phyloP scores from a whole-genome alignment of 2,888 invertebrate species.

The Auanema sp. region DNA sequence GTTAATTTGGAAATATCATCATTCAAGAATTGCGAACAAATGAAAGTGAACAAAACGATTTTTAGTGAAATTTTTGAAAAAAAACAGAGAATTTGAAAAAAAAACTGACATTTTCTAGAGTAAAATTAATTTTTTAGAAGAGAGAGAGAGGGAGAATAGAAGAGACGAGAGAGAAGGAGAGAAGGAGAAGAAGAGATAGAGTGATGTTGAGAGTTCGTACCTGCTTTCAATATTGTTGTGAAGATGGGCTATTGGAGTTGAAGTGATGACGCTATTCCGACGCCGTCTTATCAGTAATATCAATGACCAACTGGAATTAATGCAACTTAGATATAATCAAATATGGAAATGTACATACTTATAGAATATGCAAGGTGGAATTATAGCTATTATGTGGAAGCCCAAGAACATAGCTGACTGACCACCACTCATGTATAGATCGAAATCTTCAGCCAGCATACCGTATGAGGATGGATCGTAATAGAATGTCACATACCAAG shows the following conservation, averaged over 20 bases:
- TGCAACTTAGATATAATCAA: neutral
- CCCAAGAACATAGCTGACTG: conserved; percentile 40
- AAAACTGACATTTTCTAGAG: too few species aligned
- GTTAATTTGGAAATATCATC: too few species aligned
- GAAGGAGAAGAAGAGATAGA: too few species aligned
- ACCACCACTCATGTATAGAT: conserved; percentile 42
- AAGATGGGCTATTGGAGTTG: conserved; percentile 7
- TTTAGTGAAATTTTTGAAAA: too few species aligned
- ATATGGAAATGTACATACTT: conserved; percentile 34
- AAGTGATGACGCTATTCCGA: conserved; percentile 7
- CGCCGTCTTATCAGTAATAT: conserved; percentile 9
- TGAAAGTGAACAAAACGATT: too few species aligned
- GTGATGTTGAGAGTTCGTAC: too few species aligned
- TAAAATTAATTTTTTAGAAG: too few species aligned
- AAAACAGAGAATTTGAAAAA: too few species aligned
- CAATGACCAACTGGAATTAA: conserved; percentile 15
- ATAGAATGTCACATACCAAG: conserved; percentile 62
- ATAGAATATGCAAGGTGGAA: conserved; percentile 58
- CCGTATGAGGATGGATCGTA: conserved; percentile 59
- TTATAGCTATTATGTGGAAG: conserved; percentile 54
- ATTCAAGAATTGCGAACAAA: too few species aligned
- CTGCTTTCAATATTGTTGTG: conserved; percentile 27
- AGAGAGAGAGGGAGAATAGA: too few species aligned
- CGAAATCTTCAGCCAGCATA: conserved; percentile 56
- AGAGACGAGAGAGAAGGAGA: too few species aligned